phyloP scores from a whole-genome alignment of 2,113 vertebrate species.

The Brachypteracias leptosomus region DNA sequence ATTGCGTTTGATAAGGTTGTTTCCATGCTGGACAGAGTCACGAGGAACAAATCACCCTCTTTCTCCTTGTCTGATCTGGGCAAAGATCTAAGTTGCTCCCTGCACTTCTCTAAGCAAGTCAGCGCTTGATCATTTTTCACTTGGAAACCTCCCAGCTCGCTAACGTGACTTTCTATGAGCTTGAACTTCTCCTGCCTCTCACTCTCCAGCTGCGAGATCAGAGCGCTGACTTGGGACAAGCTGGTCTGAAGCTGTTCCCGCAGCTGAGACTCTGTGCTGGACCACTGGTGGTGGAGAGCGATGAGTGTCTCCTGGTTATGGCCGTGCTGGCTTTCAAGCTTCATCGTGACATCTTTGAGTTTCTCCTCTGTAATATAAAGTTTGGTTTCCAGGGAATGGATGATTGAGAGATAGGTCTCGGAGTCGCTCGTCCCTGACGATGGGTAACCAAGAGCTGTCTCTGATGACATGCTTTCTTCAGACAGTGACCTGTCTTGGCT shows the following conservation, averaged over 20 bases:
- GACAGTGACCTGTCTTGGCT: slow-evolving; percentile 74
- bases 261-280: slow-evolving; percentile 72
- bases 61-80: slow-evolving; percentile 67
- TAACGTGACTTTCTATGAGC: slow-evolving; percentile 50
- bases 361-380: slow-evolving; percentile 90
- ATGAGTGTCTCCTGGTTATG: slow-evolving; percentile 74
- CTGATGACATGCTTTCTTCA: slow-evolving; percentile 78
- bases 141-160: slow-evolving; percentile 69
- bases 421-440: slow-evolving; percentile 72
- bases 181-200: slow-evolving; percentile 70
- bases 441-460: slow-evolving; percentile 69
- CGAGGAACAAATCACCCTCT: slow-evolving; percentile 62
- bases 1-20: slow-evolving; percentile 76
- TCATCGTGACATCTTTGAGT: slow-evolving; percentile 85
- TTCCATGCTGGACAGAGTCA: slow-evolving; percentile 80
- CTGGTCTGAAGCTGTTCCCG: slow-evolving; percentile 81
- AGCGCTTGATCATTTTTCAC: slow-evolving; percentile 81
- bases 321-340: slow-evolving; percentile 81
- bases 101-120: slow-evolving; percentile 83
- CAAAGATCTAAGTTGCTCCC: slow-evolving; percentile 79
- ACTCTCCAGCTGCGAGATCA: slow-evolving; percentile 72
- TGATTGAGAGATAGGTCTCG: slow-evolving; percentile 90
- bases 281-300: slow-evolving; percentile 75
- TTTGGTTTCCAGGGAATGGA: slow-evolving; percentile 89
- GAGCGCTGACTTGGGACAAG: slow-evolving; percentile 73